Evolutionary conservation across 92 coral and sea anemone species (phyloP).

Genomic region (Desmophyllum pertusum): DNA sequence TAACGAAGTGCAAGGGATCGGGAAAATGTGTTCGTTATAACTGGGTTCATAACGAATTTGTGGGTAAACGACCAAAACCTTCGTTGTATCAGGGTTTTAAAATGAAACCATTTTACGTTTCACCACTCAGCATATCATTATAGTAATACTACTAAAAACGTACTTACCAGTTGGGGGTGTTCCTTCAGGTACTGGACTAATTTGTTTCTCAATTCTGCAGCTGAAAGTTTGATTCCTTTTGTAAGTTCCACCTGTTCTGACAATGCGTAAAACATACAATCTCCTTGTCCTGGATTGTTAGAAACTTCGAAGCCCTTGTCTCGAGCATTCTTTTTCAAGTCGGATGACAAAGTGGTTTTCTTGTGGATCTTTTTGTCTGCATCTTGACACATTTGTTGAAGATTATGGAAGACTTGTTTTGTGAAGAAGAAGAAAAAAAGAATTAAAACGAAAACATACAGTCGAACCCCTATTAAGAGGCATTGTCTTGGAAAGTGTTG

Average conservation of each 20-base stretch:
- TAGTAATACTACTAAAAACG: no score
- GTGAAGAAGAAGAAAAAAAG: background rate
- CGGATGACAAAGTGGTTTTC: no score
- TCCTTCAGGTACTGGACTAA: conserved; percentile 20
- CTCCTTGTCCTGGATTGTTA: conserved; percentile 17
- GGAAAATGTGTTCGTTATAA: no score
- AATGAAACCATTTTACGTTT: no score
- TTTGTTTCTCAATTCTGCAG: background rate
- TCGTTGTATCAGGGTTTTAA: no score
- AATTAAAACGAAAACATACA: no score
- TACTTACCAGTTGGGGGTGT: conserved; percentile 14
- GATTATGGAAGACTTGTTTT: background rate
- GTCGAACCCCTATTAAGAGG: no score
- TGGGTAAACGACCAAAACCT: no score
- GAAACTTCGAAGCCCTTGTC: background rate
- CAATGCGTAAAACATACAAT: conserved; percentile 45
- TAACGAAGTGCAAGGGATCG: no score
- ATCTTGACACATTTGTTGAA: background rate
- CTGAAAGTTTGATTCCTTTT: background rate
- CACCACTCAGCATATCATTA: no score
- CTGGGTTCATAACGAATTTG: no score
- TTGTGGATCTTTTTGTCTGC: background rate
- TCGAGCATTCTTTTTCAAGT: conserved; percentile 3
- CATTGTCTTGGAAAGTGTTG: no score
- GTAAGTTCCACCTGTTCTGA: conserved; percentile 8